Conservation (phyloP, 1,140 invertebrate genomes). For the Drosophila pachea region DNA sequence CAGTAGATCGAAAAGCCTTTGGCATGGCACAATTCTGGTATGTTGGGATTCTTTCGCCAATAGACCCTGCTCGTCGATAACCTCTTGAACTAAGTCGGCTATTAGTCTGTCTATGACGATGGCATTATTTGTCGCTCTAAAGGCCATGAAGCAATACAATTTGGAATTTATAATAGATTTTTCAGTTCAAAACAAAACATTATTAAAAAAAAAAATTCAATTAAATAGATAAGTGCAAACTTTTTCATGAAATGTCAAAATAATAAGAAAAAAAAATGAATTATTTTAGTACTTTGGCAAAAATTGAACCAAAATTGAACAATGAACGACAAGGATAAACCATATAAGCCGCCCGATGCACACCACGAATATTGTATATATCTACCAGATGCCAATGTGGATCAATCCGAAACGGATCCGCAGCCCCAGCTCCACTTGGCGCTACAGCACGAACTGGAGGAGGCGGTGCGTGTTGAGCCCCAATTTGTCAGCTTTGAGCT, state of each 20-base stretch:
- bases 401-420: slow-evolving; percentile 49
- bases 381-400: slow-evolving; percentile 50
- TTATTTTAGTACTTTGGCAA: slow-evolving; percentile 12
- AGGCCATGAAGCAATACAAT: slow-evolving; percentile 52
- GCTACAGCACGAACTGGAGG: not conserved
- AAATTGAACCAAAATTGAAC: slow-evolving; percentile 20
- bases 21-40: slow-evolving; percentile 34
- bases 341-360: not conserved
- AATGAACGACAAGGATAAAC: slow-evolving; percentile 25
- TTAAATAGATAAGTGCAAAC: not conserved
- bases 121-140: slow-evolving; percentile 45
- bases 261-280: slow-evolving; percentile 14
- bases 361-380: slow-evolving; percentile 21
- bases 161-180: slow-evolving; percentile 41
- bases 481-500: slow-evolving; percentile 12
- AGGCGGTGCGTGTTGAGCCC: not conserved
- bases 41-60: slow-evolving; percentile 2
- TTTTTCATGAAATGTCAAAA: slow-evolving; percentile 13
- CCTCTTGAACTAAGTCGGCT: slow-evolving; percentile 55
- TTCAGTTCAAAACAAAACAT: slow-evolving; percentile 24
- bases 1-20: slow-evolving; percentile 54
- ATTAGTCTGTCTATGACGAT: slow-evolving; percentile 51
- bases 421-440: not conserved
- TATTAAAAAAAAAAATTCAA: slow-evolving; percentile 12
- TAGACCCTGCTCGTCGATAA: slow-evolving; percentile 27